Evolutionary conservation across 2,113 vertebrate genomes (phyloP), one percentile per base, ranked within the genome.

Genomic region (Martes martes): DNA sequence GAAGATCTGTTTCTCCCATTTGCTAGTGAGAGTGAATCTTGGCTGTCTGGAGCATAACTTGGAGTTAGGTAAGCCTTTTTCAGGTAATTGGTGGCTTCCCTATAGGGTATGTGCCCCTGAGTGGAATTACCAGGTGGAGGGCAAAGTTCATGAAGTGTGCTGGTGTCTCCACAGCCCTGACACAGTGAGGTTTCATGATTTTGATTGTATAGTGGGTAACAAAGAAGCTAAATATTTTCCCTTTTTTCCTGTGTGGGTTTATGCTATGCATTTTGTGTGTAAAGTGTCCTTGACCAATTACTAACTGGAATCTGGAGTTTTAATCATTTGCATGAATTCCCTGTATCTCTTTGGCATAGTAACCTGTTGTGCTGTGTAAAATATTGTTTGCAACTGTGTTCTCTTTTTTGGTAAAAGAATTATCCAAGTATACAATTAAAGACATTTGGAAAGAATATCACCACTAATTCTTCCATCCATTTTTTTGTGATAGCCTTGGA

Each of bases 131-230:
- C 69, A 65, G 4, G 18, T 91, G 88, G 85, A 96, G 69, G 87
- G 26, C 28, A 65, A 84, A 94, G 33, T 90, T 85, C 39, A 19
- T 7, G 55, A 96, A 95, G 47, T 67, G 50, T 39, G 36, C 63
- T 18, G 21, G 65, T 97, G 96, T 97, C 65, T 91, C 81, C 21
- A 61, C 11, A 94, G 52, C n/a, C 47, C n/a, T 93, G 47, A 81
- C 45, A 55, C 95, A 84, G 78, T 89, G 89, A 94, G n/a, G 19
- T 79, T 96, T 95, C 82, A 74, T 91, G 52, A 93, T 94, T 89
- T 59, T 91, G 16, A 47, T 55, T 55, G 52, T 55, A 55, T 19
- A 55, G 52, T 57, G 16, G 55, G 55, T 57, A 57, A 21, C 19
- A 57, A 19, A 21, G 18, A 57, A 57, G 18, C 45, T 67, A 63